Percentiles rank a stretch among this genome's conserved stretches.
Conservation (phyloP, 1,140 invertebrate species). For the Drosophila santomea region DNA sequence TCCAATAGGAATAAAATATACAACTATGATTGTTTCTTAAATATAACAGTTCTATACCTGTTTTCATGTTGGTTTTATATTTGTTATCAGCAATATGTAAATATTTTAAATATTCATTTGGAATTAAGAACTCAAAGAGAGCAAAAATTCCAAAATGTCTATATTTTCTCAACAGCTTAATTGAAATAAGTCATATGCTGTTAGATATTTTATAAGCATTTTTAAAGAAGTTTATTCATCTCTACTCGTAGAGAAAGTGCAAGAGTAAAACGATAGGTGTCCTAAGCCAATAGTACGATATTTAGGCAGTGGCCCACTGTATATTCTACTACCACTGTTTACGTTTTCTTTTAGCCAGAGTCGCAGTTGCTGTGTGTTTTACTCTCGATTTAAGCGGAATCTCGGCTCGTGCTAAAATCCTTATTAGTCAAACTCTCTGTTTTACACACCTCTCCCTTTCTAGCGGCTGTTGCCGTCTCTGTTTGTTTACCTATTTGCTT, state of each 20-base stretch:
- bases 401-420: constrained; percentile 43
- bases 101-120: too few species aligned
- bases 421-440: constrained; percentile 41
- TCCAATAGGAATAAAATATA: too few species aligned
- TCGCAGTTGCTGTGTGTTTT: constrained; percentile 28
- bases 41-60: too few species aligned
- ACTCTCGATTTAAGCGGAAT: constrained; percentile 56
- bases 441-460: constrained; percentile 7
- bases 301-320: constrained; percentile 5
- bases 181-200: too few species aligned
- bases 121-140: too few species aligned
- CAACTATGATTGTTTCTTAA: too few species aligned
- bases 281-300: background rate
- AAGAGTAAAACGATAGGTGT: background rate
- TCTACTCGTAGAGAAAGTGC: background rate
- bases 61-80: too few species aligned
- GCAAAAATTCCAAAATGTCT: too few species aligned
- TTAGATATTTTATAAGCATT: background rate
- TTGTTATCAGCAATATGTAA: too few species aligned
- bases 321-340: constrained; percentile 3
- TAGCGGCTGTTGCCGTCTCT: constrained; percentile 13
- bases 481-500: constrained; percentile 75
- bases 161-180: too few species aligned
- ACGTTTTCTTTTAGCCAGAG: constrained; percentile 13
- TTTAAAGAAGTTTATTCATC: background rate